Base-by-base conservation (phyloP, 2,797 vertebrate species). In the Macroramphosus scolopax region DNA sequence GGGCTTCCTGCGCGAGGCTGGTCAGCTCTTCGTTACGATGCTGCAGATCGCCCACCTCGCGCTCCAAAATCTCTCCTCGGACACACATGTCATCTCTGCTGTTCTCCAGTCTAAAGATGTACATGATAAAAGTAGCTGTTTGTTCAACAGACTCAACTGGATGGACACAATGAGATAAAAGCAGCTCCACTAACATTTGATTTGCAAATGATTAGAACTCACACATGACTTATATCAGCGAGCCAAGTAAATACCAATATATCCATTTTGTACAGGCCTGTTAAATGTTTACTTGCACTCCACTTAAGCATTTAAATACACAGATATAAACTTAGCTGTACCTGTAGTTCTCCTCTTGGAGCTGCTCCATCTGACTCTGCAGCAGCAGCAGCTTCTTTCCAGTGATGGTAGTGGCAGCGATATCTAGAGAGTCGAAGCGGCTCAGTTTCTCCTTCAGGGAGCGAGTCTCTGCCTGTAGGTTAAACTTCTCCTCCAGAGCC, bases 281-380 rank as follows among this genome's bases (percentile, higher is more conserved):
- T 14, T 2, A 5, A 29, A 9, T 6, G 5, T 38, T 39, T n/a
- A n/a, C n/a, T n/a, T n/a, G n/a, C n/a, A n/a, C n/a, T n/a, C n/a
- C n/a, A n/a, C n/a, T n/a, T n/a, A n/a, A n/a, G n/a, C n/a, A n/a
- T n/a, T n/a, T n/a, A n/a, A n/a, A n/a, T n/a, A n/a, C n/a, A n/a
- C n/a, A n/a, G n/a, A n/a, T n/a, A n/a, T n/a, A n/a, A n/a, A 22
- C 20, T 6, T 22, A 6, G 20, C 20, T 22, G 12, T 56, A 96
- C 95, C 95, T 92, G 88, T 93, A 94, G 53, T 93, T 97, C 74
- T 97, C 95, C 63, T 97, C 95, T 70, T 96, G 95, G 7, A 97
- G 86, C 80, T 95, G 93, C 65, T 97, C 94, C 77, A 96, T 89
- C 85, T 95, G 95, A 58, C 90, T 88, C 78, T 96, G 95, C 43